phyloP scores from a whole-genome alignment of 2,888 invertebrate genomes.

The Tetranychus truncatus region DNA sequence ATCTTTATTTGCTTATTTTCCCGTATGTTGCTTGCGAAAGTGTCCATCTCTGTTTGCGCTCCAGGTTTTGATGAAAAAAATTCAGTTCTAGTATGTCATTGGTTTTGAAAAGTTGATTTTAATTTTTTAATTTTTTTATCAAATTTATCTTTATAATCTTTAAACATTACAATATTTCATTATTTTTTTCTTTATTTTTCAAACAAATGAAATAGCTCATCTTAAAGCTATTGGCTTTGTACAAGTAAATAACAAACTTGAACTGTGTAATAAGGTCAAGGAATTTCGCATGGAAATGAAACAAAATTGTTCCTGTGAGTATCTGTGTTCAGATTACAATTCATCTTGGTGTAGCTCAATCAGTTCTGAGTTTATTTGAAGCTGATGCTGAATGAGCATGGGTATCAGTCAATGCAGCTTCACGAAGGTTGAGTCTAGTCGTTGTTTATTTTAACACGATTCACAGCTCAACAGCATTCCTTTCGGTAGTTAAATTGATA shows the following conservation, averaged over 20 bases:
- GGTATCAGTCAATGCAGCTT: background rate
- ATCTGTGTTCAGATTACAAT: background rate
- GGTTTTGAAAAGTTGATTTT: background rate
- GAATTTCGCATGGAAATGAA: background rate
- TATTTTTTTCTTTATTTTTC: background rate
- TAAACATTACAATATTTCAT: background rate
- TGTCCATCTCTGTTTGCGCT: too few relatives aligned
- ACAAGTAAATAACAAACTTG: background rate
- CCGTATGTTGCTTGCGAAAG: too few relatives aligned
- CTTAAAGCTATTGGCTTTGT: background rate
- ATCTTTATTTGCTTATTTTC: too few relatives aligned
- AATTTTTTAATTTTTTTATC: background rate
- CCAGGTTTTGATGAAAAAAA: background rate
- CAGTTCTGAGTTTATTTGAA: background rate
- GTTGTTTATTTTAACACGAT: too few relatives aligned
- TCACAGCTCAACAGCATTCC: too few relatives aligned
- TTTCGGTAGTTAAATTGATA: too few relatives aligned
- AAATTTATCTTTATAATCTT: background rate
- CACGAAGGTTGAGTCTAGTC: background rate
- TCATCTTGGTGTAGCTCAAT: background rate
- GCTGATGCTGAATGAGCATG: background rate
- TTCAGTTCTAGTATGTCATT: background rate
- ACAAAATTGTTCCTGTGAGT: background rate
- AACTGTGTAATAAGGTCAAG: background rate
- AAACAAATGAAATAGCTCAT: background rate